Evolutionary conservation across 2,797 vertebrate species (phyloP).

Genomic region (Arctocebus calabarensis): DNA sequence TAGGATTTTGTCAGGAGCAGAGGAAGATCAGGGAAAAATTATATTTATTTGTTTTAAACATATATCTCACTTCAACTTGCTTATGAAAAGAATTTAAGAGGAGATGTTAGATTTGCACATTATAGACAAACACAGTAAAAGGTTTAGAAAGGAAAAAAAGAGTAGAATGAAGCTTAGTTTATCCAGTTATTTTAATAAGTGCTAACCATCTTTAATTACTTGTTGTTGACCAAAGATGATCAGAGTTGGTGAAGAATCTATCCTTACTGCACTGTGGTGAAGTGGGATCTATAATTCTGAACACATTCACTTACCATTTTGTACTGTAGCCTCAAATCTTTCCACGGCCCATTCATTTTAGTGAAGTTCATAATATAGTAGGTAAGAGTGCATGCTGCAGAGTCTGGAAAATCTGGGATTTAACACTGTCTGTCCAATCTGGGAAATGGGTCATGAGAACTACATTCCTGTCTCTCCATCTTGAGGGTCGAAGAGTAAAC

Average conservation of each 20-base stretch:
- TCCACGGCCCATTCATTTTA: not conserved
- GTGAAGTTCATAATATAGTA: not conserved
- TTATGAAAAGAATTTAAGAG: not conserved
- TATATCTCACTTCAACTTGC: not conserved
- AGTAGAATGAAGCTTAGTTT: not conserved
- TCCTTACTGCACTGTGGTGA: not conserved
- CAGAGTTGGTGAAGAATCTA: not conserved
- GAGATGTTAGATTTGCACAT: not conserved
- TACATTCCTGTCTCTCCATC: not conserved
- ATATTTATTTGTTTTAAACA: not conserved
- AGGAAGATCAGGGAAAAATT: not conserved
- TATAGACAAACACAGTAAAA: not conserved
- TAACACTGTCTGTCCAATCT: not conserved
- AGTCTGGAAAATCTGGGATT: not conserved
- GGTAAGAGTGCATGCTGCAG: not conserved
- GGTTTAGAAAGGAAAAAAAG: not conserved
- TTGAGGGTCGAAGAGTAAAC: not conserved
- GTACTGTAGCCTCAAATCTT: not conserved
- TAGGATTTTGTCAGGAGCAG: not conserved
- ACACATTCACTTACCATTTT: not conserved
- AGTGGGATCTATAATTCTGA: not conserved
- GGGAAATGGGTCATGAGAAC: not conserved
- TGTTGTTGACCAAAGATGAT: not conserved
- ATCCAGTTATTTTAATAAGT: constrained; percentile 30
- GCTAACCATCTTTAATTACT: not conserved